A percentile compares a stretch with the other conserved stretches of the same genome.
phyloP scores from a whole-genome alignment of 2,113 vertebrate genomes.

The Ictalurus furcatus region DNA sequence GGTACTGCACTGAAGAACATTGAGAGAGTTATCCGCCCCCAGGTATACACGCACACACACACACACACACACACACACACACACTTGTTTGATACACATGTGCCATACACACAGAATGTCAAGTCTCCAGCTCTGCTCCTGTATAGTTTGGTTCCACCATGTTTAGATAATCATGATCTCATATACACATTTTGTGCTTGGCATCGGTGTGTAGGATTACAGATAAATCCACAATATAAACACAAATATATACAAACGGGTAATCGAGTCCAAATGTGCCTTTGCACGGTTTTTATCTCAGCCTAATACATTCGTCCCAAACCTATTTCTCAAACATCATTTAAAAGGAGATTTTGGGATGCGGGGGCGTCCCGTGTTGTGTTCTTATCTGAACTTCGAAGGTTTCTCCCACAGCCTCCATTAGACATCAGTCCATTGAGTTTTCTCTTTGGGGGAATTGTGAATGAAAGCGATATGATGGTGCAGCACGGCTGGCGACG shows the following conservation, averaged over 20 bases:
- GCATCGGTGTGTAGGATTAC: not conserved
- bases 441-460: not conserved
- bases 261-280: not conserved
- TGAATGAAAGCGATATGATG: not conserved
- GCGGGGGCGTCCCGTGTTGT: not conserved
- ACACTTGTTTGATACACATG: not conserved
- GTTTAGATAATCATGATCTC: not conserved
- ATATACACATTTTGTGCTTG: not conserved
- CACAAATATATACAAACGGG: not conserved
- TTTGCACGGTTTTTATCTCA: not conserved
- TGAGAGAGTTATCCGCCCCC: constrained; percentile 97
- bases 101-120: not conserved
- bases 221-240: not conserved
- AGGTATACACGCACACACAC: constrained; percentile 75
- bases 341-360: not conserved
- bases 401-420: not conserved
- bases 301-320: not conserved
- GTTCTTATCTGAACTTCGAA: not conserved
- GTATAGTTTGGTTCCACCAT: not conserved
- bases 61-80: constrained; percentile 30
- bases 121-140: not conserved
- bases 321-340: not conserved
- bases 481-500: not conserved
- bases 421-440: not conserved
- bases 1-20: constrained; percentile 97